Evolutionary conservation across 2,888 invertebrate species (phyloP), one percentile per base, ranked within the genome.

Genomic region (Agriopis marginaria): DNA sequence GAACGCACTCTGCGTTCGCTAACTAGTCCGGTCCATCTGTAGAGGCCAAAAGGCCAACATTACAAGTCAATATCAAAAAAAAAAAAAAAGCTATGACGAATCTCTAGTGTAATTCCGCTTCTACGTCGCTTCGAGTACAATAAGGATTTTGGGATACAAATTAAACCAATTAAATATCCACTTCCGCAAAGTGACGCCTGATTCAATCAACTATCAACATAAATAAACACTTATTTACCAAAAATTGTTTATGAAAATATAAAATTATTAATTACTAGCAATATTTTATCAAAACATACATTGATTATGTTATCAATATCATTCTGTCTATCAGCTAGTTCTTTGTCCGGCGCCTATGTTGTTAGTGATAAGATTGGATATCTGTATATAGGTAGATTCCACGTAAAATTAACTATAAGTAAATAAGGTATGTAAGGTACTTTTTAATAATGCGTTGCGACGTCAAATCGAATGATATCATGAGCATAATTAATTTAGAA

Each of bases 301-400:
- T 12, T 12, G 39, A 10, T 3, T 62, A 23, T 32, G 14, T 54
- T 53, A 53, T 62, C 42, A 44, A 50, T 64, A 51, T 64, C 58
- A n/a, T 49, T 58, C 9, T 3, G 23, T 49, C 50, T 51, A 64
- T 64, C 64, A 64, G 58, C 51, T 32, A 64, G 50, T 50, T 40
- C 23, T 53, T n/a, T 39, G 45, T 51, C 65, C 60, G 66, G 66
- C 66, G 66, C 65, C 51, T 66, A 17, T 44, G 42, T 56, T 56
- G 9, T 55, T 0, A 44, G 0, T 56, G 56, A 56, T 44, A 56
- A 56, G 56, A 39, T 54, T 54, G n/a, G 32, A 14, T 44, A 44
- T 56, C 14, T 44, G 17, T 17, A 14, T 6, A 42, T 39, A 23
- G 0, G 4, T 14, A 32, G 10, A 49, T 55, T 51, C 51, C n/a